These are phyloP conservation scores for Pelobates cultripes DNA, from an alignment of 2,797 vertebrate species.

Conservation along the genomic window DNA sequence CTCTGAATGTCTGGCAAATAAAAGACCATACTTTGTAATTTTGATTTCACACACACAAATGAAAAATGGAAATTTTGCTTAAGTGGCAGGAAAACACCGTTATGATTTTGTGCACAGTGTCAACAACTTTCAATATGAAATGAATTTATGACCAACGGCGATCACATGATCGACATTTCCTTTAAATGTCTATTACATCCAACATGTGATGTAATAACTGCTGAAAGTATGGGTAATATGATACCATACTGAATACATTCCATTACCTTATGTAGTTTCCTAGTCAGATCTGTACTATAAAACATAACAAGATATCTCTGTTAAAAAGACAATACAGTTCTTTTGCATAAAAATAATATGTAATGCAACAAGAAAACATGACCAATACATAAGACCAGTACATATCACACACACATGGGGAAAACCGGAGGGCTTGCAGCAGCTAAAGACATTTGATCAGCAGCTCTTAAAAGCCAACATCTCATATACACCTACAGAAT, in stretches of 20 bases:
- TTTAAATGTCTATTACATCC: conserved; percentile 81
- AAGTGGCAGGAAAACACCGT: conserved; percentile 78
- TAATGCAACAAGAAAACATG: not conserved
- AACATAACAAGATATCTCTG: conserved; percentile 65
- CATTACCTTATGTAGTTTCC: conserved; percentile 96
- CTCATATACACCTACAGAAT: too few species aligned
- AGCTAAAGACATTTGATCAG: too few species aligned
- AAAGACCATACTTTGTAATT: conserved; percentile 43
- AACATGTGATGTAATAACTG: conserved; percentile 82
- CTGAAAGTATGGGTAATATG: conserved; percentile 83
- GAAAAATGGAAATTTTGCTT: conserved; percentile 81
- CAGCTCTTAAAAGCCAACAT: too few species aligned
- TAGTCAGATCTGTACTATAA: conserved; percentile 99
- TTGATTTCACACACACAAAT: conserved; percentile 85
- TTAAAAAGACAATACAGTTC: conserved; percentile 91
- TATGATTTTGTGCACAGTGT: conserved; percentile 76
- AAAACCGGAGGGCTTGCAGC: too few species aligned
- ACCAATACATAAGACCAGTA: too few species aligned
- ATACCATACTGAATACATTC: conserved; percentile 77
- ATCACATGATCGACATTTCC: conserved; percentile 71
- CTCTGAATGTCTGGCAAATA: conserved; percentile 42
- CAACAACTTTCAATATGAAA: conserved; percentile 76
- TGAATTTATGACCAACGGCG: conserved; percentile 74
- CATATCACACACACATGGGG: too few species aligned
- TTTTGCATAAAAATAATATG: conserved; percentile 75